Conservation (phyloP, 2,113 vertebrate species). For the Phalacrocorax carbo region DNA sequence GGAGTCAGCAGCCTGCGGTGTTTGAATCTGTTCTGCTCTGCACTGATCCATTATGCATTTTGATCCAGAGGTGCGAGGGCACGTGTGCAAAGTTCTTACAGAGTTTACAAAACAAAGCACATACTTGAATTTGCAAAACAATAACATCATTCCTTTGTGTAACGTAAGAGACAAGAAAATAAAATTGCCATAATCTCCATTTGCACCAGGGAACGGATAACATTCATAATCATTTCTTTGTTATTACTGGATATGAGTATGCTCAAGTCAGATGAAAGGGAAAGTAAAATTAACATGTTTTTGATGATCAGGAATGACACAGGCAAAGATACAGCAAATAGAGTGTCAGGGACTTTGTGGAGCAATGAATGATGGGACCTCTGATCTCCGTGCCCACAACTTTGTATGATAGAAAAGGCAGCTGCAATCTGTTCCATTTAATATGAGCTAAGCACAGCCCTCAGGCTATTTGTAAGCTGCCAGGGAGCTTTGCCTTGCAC, state of each 20-base stretch:
- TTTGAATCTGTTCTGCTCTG: neutral
- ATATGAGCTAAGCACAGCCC: conserved; percentile 46
- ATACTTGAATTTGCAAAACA: neutral
- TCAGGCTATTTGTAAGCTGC: conserved; percentile 56
- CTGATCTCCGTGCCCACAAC: conserved; percentile 15
- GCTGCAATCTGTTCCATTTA: conserved; percentile 61
- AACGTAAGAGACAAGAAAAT: neutral
- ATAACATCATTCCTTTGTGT: neutral
- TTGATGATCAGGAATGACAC: neutral
- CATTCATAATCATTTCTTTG: neutral
- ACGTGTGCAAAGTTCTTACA: neutral
- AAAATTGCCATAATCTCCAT: neutral
- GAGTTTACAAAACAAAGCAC: neutral
- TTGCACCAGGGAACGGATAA: neutral
- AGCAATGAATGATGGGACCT: conserved; percentile 18
- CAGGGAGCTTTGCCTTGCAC: conserved; percentile 24
- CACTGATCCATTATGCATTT: accelerated
- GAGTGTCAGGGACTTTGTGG: neutral
- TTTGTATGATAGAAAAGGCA: conserved; percentile 26
- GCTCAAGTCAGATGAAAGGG: neutral
- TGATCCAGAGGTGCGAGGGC: neutral
- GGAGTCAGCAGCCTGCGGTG: neutral
- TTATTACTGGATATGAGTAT: neutral
- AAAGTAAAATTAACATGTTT: neutral
- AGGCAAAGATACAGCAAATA: neutral